Conservation (phyloP, 2,113 vertebrate species). For the Gorilla gorilla region DNA sequence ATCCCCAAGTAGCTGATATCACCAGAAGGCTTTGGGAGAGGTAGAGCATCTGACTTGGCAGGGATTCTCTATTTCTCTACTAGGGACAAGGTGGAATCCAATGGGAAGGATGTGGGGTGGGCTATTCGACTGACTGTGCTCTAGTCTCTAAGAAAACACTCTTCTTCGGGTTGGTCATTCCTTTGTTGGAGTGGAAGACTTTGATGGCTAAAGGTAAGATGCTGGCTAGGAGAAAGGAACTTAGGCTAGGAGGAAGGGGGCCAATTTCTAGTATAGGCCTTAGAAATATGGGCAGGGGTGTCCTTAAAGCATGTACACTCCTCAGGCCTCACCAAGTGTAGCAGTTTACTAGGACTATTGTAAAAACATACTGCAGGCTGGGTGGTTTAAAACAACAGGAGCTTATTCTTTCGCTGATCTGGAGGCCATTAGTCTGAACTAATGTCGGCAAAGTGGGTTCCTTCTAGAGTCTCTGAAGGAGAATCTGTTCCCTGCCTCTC, state of each 20-base stretch:
- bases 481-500: background rate
- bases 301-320: too few relatives aligned
- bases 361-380: background rate
- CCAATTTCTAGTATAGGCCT: background rate
- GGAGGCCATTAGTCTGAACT: background rate
- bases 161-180: background rate
- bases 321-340: background rate
- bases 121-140: background rate
- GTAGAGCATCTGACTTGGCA: too few relatives aligned
- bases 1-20: background rate
- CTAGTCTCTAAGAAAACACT: background rate
- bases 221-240: background rate
- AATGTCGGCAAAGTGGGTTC: background rate
- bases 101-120: background rate
- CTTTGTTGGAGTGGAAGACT: background rate
- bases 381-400: background rate
- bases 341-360: background rate
- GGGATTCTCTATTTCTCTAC: background rate
- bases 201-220: background rate
- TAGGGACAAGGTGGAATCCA: background rate
- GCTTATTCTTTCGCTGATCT: background rate
- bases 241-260: too few relatives aligned
- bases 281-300: background rate
- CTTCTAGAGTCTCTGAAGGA: background rate
- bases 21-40: background rate